Evolutionary conservation across 2,888 invertebrate species (phyloP), one percentile per base, ranked within the genome.

Genomic region (Zelleria hepariella): DNA sequence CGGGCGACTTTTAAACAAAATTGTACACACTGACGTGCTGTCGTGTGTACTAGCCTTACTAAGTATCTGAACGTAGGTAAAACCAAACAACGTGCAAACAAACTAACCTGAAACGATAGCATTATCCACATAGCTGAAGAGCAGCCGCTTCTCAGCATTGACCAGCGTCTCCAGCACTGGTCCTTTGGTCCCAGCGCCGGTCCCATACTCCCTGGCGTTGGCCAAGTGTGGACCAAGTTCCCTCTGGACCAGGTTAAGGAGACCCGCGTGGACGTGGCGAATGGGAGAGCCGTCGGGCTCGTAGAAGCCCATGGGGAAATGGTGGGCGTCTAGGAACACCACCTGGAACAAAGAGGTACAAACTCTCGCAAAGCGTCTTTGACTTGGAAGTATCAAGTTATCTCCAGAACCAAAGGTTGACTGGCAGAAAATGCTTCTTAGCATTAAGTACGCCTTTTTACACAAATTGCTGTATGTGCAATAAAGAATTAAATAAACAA

Each of bases 281-380:
- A 89, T 82, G 0, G 90, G 87, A 0, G 83, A 73, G 42, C 86
- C 85, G 58, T 86, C 77, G 0, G 74, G 69, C 26, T 83, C 73
- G 66, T 88, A 87, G 66, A 93, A 92, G 2, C 93, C 93, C 20
- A 92, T 83, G 0, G 95, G 95, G 77, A 96, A 95, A 62, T 95
- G 92, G 69, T 96, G 95, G 54, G 96, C 94, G 71, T 96, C 96
- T 57, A 96, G 78, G 62, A 96, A 91, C 8, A 96, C 89, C 32
- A 95, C 84, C 89, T 89, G 73, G 18, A 62, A 62, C 6, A 10
- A 10, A 42, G 15, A 1, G 15, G 32, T 15, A 15, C 15, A 3
- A 15, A 42, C 3, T 26, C 26, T 5, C 7, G 4, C 4, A 5
- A 5, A 26, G 4, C 26, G 7, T 26, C 7, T n/a, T n/a, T n/a